Evolutionary conservation across 2,797 vertebrate genomes (phyloP), one percentile per base, ranked within the genome.

Genomic region (Heteromormyrus szaboi): DNA sequence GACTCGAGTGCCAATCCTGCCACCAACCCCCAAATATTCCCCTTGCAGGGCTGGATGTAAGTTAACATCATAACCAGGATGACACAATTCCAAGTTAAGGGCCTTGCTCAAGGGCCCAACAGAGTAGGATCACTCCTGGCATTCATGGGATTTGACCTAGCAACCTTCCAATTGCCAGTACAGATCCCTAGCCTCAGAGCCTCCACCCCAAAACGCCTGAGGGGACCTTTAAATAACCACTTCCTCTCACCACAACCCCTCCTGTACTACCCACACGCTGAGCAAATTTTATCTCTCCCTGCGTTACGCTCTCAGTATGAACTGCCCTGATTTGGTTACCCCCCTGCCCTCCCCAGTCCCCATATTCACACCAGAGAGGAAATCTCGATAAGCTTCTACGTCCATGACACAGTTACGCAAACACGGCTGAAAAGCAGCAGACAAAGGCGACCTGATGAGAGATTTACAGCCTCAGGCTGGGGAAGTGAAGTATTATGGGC

Each of bases 341-440:
- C 81, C 79, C 54, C 33, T 17, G 4, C 76, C 79, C 41, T 12
- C 0, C 50, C 33, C 5, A 4, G 54, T 37, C 25, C 41, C n/a
- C 81, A 14, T 85, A 65, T 50, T 25, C 81, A 11, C 59, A 83
- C 54, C 41, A 44, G 54, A 46, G 53, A 84, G 79, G 37, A 65
- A 85, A 85, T 68, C 56, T 85, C 41, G 2, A 50, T 41, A 19
- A 85, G 88, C 81, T 33, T 65, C 84, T 56, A 50, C 22, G 48
- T 68, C 88, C 37, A 46, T 68, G 88, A 89, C 54, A 89, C 79
- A 59, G 54, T 25, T 88, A 84, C 81, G 51, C 81, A 85, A 89
- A 89, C 56, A 89, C 41, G 2, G 4, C 25, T n/a, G 19, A 85
- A 68, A 83, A 37, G 65, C 68, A 19, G 17, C 79, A 76, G 62